Evolutionary conservation across 2,113 vertebrate species (phyloP).

Genomic region (Oryctolagus cuniculus): DNA sequence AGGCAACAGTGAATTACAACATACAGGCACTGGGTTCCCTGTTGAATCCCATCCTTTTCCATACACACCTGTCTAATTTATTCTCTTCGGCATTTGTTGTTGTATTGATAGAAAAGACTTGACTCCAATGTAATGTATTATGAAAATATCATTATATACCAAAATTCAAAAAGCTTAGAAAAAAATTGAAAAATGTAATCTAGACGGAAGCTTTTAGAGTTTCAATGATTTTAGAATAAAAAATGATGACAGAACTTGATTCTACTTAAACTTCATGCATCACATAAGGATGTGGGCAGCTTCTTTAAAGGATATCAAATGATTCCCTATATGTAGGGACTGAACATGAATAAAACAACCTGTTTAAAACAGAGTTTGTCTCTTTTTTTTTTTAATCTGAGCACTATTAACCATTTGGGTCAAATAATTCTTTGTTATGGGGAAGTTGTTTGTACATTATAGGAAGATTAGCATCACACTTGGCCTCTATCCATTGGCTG

Average conservation of each 20-base stretch:
- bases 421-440: neutral
- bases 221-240: neutral
- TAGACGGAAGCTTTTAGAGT: neutral
- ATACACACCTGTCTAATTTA: neutral
- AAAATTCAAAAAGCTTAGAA: neutral
- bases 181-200: neutral
- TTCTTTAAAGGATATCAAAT: neutral
- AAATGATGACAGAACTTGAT: neutral
- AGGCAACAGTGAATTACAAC: neutral
- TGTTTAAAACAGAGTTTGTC: neutral
- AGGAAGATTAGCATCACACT: neutral
- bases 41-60: neutral
- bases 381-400: neutral
- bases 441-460: neutral
- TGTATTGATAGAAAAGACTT: neutral
- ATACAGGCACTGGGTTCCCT: neutral
- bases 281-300: neutral
- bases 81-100: neutral
- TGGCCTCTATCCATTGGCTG: neutral
- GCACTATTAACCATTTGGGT: neutral
- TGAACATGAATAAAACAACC: neutral
- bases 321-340: neutral
- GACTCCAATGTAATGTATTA: neutral
- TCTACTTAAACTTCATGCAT: neutral
- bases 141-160: neutral